phyloP scores from a whole-genome alignment of 2,113 vertebrate genomes.

The Amphiprion percula region DNA sequence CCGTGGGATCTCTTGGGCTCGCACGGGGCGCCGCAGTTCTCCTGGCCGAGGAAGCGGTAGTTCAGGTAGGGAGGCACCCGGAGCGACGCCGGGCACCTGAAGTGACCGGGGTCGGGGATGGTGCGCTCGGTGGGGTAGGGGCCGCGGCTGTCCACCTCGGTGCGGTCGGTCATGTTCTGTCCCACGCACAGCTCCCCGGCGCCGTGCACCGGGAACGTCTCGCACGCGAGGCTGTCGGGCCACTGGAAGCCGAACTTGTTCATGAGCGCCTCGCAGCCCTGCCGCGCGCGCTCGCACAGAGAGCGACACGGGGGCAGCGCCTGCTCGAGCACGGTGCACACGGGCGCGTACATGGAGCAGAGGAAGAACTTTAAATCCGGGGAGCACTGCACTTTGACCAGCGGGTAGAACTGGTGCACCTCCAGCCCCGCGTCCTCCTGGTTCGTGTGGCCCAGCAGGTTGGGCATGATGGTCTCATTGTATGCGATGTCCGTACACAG shows the following conservation, averaged over 20 bases:
- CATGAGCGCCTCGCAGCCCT: slow-evolving; percentile 94
- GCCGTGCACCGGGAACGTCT: slow-evolving; percentile 93
- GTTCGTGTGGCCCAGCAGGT: slow-evolving; percentile 92
- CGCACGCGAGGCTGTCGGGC: slow-evolving; percentile 91
- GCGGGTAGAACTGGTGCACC: slow-evolving; percentile 93
- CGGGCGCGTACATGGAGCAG: slow-evolving; percentile 93
- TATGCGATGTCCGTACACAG: slow-evolving; percentile 94
- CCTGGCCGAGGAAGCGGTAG: slow-evolving; percentile 94
- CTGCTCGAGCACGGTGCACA: slow-evolving; percentile 92
- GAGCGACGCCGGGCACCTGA: slow-evolving; percentile 90
- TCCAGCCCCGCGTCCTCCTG: slow-evolving; percentile 92
- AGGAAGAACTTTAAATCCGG: slow-evolving; percentile 92
- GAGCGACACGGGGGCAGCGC: slow-evolving; percentile 92
- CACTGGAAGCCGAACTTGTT: slow-evolving; percentile 96
- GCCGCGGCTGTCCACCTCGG: slow-evolving; percentile 74
- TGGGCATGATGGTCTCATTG: slow-evolving; percentile 94
- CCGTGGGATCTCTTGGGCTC: slow-evolving; percentile 89
- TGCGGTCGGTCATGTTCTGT: slow-evolving; percentile 91
- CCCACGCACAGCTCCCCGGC: slow-evolving; percentile 94
- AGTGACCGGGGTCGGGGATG: slow-evolving; percentile 75
- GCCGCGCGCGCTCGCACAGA: slow-evolving; percentile 91
- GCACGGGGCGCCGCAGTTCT: slow-evolving; percentile 94
- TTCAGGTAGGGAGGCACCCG: slow-evolving; percentile 93
- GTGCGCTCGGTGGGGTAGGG: slow-evolving; percentile 71
- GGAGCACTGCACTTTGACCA: slow-evolving; percentile 92